These are phyloP conservation scores for Camponotus pennsylvanicus DNA, from an alignment of 1,140 invertebrate species.

Conservation along the genomic window DNA sequence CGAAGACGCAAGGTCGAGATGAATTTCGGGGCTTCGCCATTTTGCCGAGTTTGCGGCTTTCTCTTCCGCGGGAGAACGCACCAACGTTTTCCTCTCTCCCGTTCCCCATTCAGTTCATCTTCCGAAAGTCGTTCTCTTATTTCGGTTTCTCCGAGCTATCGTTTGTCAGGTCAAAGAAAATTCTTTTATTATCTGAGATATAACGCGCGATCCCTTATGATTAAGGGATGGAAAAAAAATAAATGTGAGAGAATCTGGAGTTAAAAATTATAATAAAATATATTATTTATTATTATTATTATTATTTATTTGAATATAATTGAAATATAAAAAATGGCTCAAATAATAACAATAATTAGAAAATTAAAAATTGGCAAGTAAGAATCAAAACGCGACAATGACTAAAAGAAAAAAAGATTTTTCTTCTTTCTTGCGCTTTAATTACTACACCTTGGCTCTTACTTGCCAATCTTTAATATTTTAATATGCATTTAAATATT, in stretches of 20 bases:
- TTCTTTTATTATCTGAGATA: slow-evolving; percentile 30
- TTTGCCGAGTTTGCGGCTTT: slow-evolving; percentile 63
- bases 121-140: slow-evolving; percentile 12
- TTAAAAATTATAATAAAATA: neutral
- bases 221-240: slow-evolving; percentile 42
- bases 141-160: slow-evolving; percentile 16
- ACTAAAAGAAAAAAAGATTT: no score
- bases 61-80: neutral
- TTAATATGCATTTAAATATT: neutral
- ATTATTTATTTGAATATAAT: no score
- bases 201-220: neutral
- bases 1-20: slow-evolving; percentile 28
- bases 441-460: no score
- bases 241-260: slow-evolving; percentile 13
- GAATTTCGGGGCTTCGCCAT: slow-evolving; percentile 39
- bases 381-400: no score
- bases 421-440: no score
- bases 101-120: neutral
- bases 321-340: no score
- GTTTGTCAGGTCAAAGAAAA: slow-evolving; percentile 33
- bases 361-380: no score
- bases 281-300: no score
- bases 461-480: no score
- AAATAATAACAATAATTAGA: no score
- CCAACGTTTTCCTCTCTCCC: neutral